Percentiles rank a stretch among this genome's conserved stretches.
Evolutionary conservation across 2,888 invertebrate genomes (phyloP).

Genomic region (Agrotis clavis): DNA sequence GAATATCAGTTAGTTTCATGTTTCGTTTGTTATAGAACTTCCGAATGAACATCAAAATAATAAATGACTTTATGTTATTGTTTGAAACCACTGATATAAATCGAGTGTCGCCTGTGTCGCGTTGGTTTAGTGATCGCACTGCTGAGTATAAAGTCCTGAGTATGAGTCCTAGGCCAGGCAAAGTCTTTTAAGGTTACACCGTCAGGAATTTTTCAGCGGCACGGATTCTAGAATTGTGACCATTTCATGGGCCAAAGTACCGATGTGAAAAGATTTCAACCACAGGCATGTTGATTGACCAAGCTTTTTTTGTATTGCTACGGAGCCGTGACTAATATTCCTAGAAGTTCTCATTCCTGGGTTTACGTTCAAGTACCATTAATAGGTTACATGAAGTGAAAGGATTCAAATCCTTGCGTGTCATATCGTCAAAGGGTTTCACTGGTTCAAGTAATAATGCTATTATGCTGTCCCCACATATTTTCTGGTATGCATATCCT

Average conservation of each 20-base stretch:
- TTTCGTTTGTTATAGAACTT: constrained; percentile 33
- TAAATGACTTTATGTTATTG: constrained; percentile 11
- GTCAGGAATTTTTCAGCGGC: too few species aligned
- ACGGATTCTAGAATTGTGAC: not conserved
- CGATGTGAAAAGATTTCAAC: too few species aligned
- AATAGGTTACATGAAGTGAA: not conserved
- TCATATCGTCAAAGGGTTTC: constrained; percentile 2
- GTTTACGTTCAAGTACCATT: not conserved
- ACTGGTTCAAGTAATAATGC: constrained; percentile 4
- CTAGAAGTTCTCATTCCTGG: too few species aligned
- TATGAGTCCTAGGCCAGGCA: too few species aligned
- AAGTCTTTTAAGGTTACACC: too few species aligned
- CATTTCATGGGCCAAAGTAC: too few species aligned
- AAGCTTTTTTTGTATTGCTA: not conserved
- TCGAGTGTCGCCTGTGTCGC: too few species aligned
- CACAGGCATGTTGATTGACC: not conserved
- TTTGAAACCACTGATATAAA: not conserved
- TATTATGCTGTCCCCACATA: constrained; percentile 7
- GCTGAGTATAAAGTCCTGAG: too few species aligned
- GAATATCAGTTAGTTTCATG: constrained; percentile 39
- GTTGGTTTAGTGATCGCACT: too few species aligned
- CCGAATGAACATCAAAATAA: constrained; percentile 17
- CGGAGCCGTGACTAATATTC: not conserved
- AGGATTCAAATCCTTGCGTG: not conserved
- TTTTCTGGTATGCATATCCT: not conserved